Conservation (phyloP, 2,888 invertebrate species). For the Macropis europaea region DNA sequence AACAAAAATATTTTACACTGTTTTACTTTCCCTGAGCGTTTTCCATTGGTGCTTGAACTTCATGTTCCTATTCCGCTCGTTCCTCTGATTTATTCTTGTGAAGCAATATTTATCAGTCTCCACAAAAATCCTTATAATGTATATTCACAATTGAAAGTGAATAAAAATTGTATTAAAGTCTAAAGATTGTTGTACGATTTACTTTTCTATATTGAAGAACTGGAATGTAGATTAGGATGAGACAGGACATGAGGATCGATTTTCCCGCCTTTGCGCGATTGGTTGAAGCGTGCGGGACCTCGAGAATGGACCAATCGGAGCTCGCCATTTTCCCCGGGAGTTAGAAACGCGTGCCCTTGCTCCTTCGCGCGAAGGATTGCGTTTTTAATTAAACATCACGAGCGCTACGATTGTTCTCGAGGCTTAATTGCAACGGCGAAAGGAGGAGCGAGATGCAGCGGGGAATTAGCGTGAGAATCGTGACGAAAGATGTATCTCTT, state of each 20-base stretch:
- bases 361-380: not conserved
- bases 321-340: conserved; percentile 2
- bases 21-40: too few species aligned
- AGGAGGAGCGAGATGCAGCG: not conserved
- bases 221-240: too few species aligned
- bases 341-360: conserved; percentile 22
- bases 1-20: too few species aligned
- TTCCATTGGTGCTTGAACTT: too few species aligned
- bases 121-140: too few species aligned
- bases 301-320: not conserved
- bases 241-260: not conserved
- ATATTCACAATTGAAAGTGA: too few species aligned
- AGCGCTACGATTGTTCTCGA: not conserved
- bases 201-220: too few species aligned
- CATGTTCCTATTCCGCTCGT: not conserved
- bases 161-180: too few species aligned
- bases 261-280: conserved; percentile 9
- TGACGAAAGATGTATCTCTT: conserved; percentile 26
- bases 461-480: conserved; percentile 44
- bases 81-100: not conserved
- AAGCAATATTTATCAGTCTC: too few species aligned
- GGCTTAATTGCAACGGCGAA: not conserved
- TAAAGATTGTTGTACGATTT: too few species aligned
- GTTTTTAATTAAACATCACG: conserved; percentile 3
- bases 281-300: not conserved